Evolutionary conservation across 2,888 invertebrate species (phyloP).

Genomic region (Pyrgus malvae): DNA sequence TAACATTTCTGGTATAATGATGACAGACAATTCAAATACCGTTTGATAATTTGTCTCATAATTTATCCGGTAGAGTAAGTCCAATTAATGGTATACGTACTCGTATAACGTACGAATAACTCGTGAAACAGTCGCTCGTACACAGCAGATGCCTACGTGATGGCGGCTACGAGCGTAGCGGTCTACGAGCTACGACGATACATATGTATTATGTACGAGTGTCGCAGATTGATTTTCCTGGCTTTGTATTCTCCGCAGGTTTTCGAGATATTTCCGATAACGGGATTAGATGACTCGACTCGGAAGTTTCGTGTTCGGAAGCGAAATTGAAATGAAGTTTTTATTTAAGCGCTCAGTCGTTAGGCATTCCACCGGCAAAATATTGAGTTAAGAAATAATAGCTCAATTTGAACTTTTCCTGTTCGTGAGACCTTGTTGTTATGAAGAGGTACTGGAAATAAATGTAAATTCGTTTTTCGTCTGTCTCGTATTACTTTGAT

Average conservation of each 20-base stretch:
- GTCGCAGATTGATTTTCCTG: conserved; percentile 52
- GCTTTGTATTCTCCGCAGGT: conserved; percentile 48
- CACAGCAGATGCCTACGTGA: conserved; percentile 52
- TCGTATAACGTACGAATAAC: too few species aligned
- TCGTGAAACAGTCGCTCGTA: conserved; percentile 11
- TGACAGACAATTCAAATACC: conserved; percentile 11
- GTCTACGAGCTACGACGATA: conserved; percentile 39
- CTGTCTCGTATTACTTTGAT: neutral
- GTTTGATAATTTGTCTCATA: conserved; percentile 10
- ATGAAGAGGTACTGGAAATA: neutral
- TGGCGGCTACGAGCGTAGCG: conserved; percentile 50
- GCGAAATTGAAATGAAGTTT: conserved; percentile 23
- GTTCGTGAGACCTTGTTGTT: neutral
- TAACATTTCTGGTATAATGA: conserved; percentile 7
- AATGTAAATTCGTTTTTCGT: neutral
- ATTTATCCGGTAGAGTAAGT: conserved; percentile 9
- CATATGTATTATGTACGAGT: conserved; percentile 15
- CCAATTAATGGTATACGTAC: conserved; percentile 23
- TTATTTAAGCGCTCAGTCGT: conserved; percentile 8
- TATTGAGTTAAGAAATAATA: conserved; percentile 9
- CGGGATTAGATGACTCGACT: conserved; percentile 33
- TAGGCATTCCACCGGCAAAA: neutral
- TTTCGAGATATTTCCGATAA: conserved; percentile 45
- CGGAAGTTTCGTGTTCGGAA: conserved; percentile 19
- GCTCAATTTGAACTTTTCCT: conserved; percentile 5